Conservation (phyloP, 2,888 invertebrate genomes). For the Amiota mariae region DNA sequence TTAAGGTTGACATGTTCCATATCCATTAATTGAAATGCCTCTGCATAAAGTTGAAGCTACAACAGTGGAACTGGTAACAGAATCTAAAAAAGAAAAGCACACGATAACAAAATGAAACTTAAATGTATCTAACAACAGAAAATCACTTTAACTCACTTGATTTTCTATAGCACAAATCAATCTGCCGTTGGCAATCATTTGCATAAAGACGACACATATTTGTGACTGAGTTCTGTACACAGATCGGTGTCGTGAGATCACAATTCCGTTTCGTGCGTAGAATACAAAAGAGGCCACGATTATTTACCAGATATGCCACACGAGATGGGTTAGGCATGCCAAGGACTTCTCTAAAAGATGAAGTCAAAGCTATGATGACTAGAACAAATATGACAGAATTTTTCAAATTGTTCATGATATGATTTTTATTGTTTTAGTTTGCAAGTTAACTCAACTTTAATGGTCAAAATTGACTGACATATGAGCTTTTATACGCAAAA, state of each 20-base stretch:
- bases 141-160: constrained; percentile 40
- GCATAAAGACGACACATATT: constrained; percentile 45
- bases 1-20: background rate
- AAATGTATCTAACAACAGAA: background rate
- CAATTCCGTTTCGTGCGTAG: constrained; percentile 44
- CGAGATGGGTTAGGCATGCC: background rate
- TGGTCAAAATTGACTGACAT: background rate
- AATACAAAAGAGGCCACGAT: constrained; percentile 46
- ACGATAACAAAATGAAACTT: background rate
- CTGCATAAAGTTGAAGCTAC: background rate
- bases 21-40: background rate
- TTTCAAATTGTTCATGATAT: too few species aligned
- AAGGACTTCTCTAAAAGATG: too few species aligned
- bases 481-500: background rate
- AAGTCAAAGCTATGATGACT: too few species aligned
- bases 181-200: constrained; percentile 45
- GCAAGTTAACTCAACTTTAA: background rate
- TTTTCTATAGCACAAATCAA: constrained; percentile 44
- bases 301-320: constrained; percentile 30
- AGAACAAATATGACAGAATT: too few species aligned
- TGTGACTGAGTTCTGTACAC: constrained; percentile 23
- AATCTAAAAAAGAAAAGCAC: background rate
- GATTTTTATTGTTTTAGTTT: background rate
- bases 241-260: constrained; percentile 33
- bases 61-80: background rate